phyloP scores from a whole-genome alignment of 30 jellyfish, hydroid and myxozoan species.

The Aurelia aurita region DNA sequence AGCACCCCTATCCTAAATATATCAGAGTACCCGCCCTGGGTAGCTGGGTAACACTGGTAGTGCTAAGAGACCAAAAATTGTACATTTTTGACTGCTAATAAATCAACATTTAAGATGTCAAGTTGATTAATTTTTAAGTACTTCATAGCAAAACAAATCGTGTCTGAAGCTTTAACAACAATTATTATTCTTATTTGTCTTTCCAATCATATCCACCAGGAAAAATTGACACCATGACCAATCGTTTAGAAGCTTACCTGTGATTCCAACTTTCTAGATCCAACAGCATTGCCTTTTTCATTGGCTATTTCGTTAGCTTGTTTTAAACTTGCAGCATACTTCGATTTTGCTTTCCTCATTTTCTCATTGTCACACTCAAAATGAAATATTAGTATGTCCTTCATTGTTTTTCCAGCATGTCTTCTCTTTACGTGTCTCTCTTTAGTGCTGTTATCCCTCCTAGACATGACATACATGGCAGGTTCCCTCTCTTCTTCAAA shows the following conservation, averaged over 20 bases:
- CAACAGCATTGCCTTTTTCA: neutral
- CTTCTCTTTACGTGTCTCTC: neutral
- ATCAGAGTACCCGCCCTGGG: too few species aligned
- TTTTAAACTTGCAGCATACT: neutral
- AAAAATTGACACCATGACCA: too few species aligned
- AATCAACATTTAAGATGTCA: too few species aligned
- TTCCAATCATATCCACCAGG: neutral
- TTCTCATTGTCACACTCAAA: neutral
- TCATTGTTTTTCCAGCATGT: neutral
- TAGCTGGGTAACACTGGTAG: too few species aligned
- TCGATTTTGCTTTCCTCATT: neutral
- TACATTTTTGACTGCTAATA: too few species aligned
- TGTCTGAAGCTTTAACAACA: too few species aligned
- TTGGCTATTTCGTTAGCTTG: neutral
- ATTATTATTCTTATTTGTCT: too few species aligned
- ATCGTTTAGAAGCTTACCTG: neutral
- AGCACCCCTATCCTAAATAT: too few species aligned
- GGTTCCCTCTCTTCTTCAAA: conserved; percentile 1
- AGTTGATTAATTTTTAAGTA: too few species aligned
- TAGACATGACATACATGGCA: neutral
- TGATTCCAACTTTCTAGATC: neutral
- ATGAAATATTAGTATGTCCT: neutral
- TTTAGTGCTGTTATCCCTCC: conserved; percentile 3
- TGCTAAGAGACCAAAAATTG: too few species aligned
- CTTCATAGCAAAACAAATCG: too few species aligned